Base-by-base conservation (phyloP, 2,888 invertebrate species). In the Drosophila leonis region DNA sequence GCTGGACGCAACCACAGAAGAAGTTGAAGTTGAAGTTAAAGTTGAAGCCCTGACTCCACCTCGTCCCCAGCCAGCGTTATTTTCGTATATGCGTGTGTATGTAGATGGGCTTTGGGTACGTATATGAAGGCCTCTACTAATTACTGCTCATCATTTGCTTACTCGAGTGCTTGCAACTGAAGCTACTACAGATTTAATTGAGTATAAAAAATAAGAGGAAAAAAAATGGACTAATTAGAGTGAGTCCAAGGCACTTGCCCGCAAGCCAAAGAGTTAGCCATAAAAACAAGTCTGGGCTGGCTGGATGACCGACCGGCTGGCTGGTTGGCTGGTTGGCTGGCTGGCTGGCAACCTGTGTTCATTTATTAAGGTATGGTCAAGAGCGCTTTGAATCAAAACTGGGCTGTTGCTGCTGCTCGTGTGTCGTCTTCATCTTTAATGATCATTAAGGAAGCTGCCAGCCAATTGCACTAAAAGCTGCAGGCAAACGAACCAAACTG, bases 81-180 rank as follows among this genome's bases (percentile, higher is more conserved):
- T 59, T 62, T 62, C 48, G 51, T 49, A 49, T 31, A 52, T 51
- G 9, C 29, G 54, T 51, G 18, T 55, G 8, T 49, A 33, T 44
- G 39, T 67, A 55, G 56, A 56, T 54, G 57, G 55, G 42, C 20
- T 41, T 18, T 18, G 61, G 61, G 27, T 65, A 49, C 54, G 59
- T 65, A 56, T 63, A 63, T 66, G 49, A 65, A 55, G 71, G 65
- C 69, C 54, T 72, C 80, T 49, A 90, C 90, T 87, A 87, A 87
- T 87, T 87, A 87, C 90, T 86, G 88, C 90, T 89, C 90, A 90
- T 87, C 86, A 87, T 87, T 87, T 87, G 86, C 86, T 90, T 87
- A 90, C 88, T 77, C 88, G 72, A 87, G 88, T 79, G 89, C 72
- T 77, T 74, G 81, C 78, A 69, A 73, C 72, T 72, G 60, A 66